Percentiles rank a stretch among this genome's conserved stretches.
These are phyloP conservation scores for Galeruca laticollis DNA, from an alignment of 2,888 invertebrate species.

Conservation along the genomic window DNA sequence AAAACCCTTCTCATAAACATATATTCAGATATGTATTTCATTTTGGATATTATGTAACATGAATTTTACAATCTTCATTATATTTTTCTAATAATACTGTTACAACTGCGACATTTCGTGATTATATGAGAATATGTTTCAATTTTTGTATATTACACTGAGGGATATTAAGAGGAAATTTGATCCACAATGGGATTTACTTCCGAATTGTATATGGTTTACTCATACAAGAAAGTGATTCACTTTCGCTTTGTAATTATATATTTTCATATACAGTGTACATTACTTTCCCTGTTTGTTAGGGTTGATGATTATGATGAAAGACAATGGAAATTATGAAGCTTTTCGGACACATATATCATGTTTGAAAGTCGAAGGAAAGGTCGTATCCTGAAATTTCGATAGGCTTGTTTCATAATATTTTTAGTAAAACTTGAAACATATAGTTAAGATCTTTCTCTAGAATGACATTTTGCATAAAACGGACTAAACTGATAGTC, in stretches of 20 bases:
- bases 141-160: neutral
- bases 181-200: too few relatives aligned
- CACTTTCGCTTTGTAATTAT: too few relatives aligned
- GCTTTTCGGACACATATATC: neutral
- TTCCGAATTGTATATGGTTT: too few relatives aligned
- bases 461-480: too few relatives aligned
- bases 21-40: slow-evolving; percentile 13
- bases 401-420: neutral
- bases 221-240: too few relatives aligned
- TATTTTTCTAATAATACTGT: slow-evolving; percentile 1
- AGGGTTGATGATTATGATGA: too few relatives aligned
- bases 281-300: too few relatives aligned
- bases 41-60: slow-evolving; percentile 6
- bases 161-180: too few relatives aligned
- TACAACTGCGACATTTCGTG: neutral
- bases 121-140: neutral
- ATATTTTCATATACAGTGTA: too few relatives aligned
- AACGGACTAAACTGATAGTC: too few relatives aligned
- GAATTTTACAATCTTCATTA: slow-evolving; percentile 12
- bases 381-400: neutral
- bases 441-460: too few relatives aligned
- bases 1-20: neutral
- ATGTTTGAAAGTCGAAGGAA: neutral
- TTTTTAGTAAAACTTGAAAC: neutral
- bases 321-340: neutral